Evolutionary conservation across 2,888 invertebrate genomes (phyloP).

Genomic region (Tenodera sinensis): DNA sequence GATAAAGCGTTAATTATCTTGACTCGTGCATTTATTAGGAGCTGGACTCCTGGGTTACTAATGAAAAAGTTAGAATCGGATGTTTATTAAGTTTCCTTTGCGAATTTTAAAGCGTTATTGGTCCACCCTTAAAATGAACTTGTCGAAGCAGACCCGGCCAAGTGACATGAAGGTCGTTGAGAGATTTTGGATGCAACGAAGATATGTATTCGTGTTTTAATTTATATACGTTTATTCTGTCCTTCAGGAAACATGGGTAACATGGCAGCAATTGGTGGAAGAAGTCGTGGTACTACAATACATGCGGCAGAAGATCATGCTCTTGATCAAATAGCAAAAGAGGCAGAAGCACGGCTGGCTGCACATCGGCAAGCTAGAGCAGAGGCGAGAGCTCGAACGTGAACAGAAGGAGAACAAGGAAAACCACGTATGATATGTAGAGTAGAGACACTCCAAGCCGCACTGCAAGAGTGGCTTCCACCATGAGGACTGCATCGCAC

Average conservation of each 20-base stretch:
- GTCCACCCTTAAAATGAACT: slow-evolving; percentile 4
- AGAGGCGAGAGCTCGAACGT: too few species aligned
- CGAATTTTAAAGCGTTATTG: not conserved
- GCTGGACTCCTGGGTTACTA: not conserved
- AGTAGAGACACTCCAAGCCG: slow-evolving; percentile 52
- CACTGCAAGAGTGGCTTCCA: slow-evolving; percentile 36
- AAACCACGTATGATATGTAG: too few species aligned
- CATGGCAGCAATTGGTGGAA: slow-evolving; percentile 58
- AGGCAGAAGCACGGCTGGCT: too few species aligned
- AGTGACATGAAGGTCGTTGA: slow-evolving; percentile 30
- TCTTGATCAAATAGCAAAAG: too few species aligned
- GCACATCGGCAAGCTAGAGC: too few species aligned
- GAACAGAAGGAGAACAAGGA: too few species aligned
- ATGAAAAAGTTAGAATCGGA: slow-evolving; percentile 19
- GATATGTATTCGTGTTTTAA: not conserved
- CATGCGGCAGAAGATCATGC: too few species aligned
- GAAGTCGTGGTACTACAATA: slow-evolving; percentile 67
- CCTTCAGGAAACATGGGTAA: slow-evolving; percentile 34
- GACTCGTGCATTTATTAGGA: not conserved
- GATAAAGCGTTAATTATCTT: slow-evolving; percentile 30
- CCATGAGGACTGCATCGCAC: slow-evolving; percentile 32
- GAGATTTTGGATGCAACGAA: slow-evolving; percentile 9
- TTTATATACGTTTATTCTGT: not conserved
- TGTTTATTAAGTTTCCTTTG: not conserved
- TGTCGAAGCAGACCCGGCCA: slow-evolving; percentile 9